Evolutionary conservation across 2,888 invertebrate genomes (phyloP).

Genomic region (Andrena fulva): DNA sequence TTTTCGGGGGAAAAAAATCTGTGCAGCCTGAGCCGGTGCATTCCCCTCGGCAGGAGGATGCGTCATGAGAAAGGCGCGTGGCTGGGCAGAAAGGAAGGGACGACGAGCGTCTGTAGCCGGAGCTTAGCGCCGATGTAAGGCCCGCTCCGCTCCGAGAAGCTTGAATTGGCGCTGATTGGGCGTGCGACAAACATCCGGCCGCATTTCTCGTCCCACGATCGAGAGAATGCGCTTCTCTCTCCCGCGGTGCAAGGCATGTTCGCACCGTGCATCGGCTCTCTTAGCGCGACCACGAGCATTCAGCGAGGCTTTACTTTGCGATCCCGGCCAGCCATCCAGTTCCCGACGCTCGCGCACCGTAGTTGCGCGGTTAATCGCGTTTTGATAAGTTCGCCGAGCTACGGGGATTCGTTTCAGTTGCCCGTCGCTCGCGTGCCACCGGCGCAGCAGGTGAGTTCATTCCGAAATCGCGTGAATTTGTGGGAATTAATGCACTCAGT

Average conservation of each 20-base stretch:
- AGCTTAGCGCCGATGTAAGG: constrained; percentile 66
- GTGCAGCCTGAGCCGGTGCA: not conserved
- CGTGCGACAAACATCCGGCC: constrained; percentile 80
- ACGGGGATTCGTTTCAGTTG: too few relatives aligned
- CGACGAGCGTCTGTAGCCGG: constrained; percentile 40
- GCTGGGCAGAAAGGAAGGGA: constrained; percentile 37
- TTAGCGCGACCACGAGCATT: not conserved
- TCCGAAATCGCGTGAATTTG: not conserved
- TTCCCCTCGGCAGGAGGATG: constrained; percentile 17
- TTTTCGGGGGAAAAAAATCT: not conserved
- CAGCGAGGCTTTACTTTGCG: not conserved
- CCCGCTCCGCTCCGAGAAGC: constrained; percentile 43
- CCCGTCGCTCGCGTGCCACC: too few relatives aligned
- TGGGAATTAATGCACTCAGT: too few relatives aligned
- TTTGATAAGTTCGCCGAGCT: not conserved
- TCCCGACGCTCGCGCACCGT: not conserved
- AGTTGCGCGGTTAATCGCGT: not conserved
- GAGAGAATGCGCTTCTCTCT: constrained; percentile 59
- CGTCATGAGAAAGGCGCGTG: constrained; percentile 55
- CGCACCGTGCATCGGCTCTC: not conserved
- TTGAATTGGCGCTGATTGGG: constrained; percentile 80
- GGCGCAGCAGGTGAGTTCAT: not conserved
- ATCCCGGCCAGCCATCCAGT: not conserved
- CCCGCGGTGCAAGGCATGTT: constrained; percentile 9
- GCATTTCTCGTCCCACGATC: constrained; percentile 74